These are phyloP conservation scores for Periophthalmus modestus DNA, from an alignment of 2,113 vertebrate species.

Conservation along the genomic window DNA sequence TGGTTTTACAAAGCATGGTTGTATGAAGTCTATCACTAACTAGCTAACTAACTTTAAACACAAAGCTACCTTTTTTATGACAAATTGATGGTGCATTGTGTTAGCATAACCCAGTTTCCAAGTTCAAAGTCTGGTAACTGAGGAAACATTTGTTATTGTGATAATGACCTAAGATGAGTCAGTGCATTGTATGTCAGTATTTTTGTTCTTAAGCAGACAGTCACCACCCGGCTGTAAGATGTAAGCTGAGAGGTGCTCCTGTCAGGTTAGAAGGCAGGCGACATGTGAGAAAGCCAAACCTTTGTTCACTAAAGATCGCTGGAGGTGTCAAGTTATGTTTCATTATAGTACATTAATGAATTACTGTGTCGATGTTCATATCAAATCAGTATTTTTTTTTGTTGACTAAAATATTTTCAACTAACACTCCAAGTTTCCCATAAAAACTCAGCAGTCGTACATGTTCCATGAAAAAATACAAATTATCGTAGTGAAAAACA, in stretches of 20 bases:
- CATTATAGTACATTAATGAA: neutral
- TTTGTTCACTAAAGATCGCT: neutral
- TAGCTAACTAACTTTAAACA: neutral
- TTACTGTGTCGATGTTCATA: neutral
- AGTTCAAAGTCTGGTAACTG: conserved; percentile 6
- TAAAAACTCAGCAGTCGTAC: too few species aligned
- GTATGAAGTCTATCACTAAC: neutral
- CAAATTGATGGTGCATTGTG: neutral
- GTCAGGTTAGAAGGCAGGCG: conserved; percentile 21
- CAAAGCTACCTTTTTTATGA: neutral
- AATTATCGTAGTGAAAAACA: too few species aligned
- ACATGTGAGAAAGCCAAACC: conserved; percentile 18
- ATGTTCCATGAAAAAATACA: too few species aligned
- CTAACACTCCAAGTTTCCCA: too few species aligned
- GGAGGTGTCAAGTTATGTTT: neutral
- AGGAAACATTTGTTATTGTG: conserved; percentile 34
- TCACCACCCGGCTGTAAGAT: conserved; percentile 40
- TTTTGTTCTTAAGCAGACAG: conserved; percentile 41
- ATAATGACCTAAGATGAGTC: conserved; percentile 43
- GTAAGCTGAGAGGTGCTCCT: conserved; percentile 14
- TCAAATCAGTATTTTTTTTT: too few species aligned
- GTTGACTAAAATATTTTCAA: too few species aligned
- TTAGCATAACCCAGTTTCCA: neutral
- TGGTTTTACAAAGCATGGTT: neutral
- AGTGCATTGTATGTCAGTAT: conserved; percentile 18